These are phyloP conservation scores for Pollenia labialis DNA, from an alignment of 2,888 invertebrate species.

Conservation along the genomic window DNA sequence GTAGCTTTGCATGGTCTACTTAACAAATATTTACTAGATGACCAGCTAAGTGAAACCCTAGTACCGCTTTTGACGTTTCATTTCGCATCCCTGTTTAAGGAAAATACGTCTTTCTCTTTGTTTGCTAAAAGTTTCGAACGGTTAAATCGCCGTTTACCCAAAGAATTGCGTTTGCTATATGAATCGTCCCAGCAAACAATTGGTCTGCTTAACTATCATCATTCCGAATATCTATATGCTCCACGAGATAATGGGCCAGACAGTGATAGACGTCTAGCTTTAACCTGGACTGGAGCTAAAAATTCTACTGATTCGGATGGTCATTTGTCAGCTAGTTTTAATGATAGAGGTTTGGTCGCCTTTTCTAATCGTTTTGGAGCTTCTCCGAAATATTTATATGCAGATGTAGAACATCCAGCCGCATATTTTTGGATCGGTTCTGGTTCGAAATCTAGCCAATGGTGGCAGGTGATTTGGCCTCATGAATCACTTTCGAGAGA, in stretches of 20 bases:
- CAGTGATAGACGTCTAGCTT: conserved; percentile 57
- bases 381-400: conserved; percentile 54
- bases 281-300: conserved; percentile 71
- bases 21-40: conserved; percentile 21
- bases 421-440: conserved; percentile 70
- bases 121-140: background rate
- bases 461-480: conserved; percentile 66
- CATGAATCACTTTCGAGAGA: background rate
- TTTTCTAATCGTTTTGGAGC: conserved; percentile 63
- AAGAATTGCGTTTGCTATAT: conserved; percentile 49
- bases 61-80: conserved; percentile 43
- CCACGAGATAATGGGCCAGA: conserved; percentile 73
- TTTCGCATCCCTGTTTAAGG: background rate
- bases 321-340: conserved; percentile 33
- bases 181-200: background rate
- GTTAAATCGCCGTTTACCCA: conserved; percentile 46
- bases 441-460: conserved; percentile 48
- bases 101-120: background rate
- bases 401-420: conserved; percentile 50
- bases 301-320: conserved; percentile 73
- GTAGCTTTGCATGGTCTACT: conserved; percentile 40
- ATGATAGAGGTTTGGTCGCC: conserved; percentile 48
- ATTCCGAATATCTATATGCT: conserved; percentile 73
- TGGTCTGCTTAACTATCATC: conserved; percentile 62
- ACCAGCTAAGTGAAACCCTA: background rate